Base-by-base conservation (phyloP, 2,888 invertebrate species). In the Perithous albicinctus region DNA sequence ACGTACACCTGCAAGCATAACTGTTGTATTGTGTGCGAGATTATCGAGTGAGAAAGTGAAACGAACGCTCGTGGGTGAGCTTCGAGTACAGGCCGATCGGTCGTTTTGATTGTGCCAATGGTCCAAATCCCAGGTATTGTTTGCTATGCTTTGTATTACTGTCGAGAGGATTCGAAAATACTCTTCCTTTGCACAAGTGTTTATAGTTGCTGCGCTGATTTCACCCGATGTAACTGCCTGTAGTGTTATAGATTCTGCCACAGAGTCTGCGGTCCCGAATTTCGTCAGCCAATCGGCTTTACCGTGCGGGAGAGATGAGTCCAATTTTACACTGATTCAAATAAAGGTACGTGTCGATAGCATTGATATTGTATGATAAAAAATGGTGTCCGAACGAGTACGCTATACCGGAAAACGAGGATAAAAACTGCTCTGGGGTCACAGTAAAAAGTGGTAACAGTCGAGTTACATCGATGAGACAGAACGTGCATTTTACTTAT, bases 81-180 rank as follows among this genome's bases (percentile, higher is more conserved):
- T 46, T 76, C 66, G 69, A 66, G 18, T 64, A 48, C 76, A 63
- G 66, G 78, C 56, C 70, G 73, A 83, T 74, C 66, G 82, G 79
- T 85, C 86, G 87, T 89, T 88, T 88, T 85, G 86, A 89, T 88
- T 85, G 85, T 81, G 70, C 84, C 88, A 88, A 87, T 88, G 86
- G 88, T 88, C 84, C 84, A 85, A 87, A 88, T 85, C 79, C 82
- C 75, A 74, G 75, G 80, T 85, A 89, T 89, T 88, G 87, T 89
- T 86, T 87, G 84, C 85, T 43, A 84, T 84, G 84, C 85, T 87
- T 88, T 88, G 88, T 86, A 81, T 82, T 74, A 84, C 82, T 75
- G 38, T 41, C 48, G 46, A 48, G 23, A 23, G 51, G 26, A 46
- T 56, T 18, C 38, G 54, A 54, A 41, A 48, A 69, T 15, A 20